A percentile compares a stretch with the other conserved stretches of the same genome.
Conservation (phyloP, 2,113 vertebrate genomes). For the Muntiacus muntjak region DNA sequence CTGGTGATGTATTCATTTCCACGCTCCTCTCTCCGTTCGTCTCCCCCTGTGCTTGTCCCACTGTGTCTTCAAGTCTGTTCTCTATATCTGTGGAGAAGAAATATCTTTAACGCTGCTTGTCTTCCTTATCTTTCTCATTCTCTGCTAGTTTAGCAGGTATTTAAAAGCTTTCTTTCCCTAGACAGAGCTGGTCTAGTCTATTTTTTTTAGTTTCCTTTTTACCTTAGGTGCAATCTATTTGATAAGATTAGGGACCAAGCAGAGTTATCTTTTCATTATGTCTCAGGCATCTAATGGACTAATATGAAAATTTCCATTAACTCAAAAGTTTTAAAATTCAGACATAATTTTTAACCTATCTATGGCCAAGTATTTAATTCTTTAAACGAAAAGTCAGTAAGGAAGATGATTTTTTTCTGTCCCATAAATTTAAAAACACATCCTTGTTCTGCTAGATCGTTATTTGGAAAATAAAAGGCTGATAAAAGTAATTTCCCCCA, state of each 20-base stretch:
- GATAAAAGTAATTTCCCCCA: neutral
- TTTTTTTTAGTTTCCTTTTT: neutral
- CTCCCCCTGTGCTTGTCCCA: neutral
- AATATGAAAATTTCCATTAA: neutral
- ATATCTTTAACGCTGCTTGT: neutral
- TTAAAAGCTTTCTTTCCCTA: neutral
- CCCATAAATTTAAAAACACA: neutral
- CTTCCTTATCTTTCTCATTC: neutral
- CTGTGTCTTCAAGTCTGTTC: neutral
- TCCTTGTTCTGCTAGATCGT: neutral
- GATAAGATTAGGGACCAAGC: neutral
- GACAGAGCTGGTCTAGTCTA: neutral
- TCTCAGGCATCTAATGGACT: neutral
- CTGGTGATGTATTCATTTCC: neutral
- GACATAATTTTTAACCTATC: neutral
- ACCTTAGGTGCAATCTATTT: neutral
- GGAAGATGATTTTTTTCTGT: neutral
- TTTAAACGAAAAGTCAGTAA: neutral
- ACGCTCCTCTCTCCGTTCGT: rapidly evolving
- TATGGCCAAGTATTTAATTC: neutral
- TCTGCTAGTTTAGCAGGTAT: neutral
- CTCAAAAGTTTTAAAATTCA: neutral
- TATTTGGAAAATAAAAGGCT: neutral
- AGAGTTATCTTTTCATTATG: neutral
- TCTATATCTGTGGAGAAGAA: neutral